Evolutionary conservation across 2,113 vertebrate species (phyloP).

Genomic region (Crotalus helleri): DNA sequence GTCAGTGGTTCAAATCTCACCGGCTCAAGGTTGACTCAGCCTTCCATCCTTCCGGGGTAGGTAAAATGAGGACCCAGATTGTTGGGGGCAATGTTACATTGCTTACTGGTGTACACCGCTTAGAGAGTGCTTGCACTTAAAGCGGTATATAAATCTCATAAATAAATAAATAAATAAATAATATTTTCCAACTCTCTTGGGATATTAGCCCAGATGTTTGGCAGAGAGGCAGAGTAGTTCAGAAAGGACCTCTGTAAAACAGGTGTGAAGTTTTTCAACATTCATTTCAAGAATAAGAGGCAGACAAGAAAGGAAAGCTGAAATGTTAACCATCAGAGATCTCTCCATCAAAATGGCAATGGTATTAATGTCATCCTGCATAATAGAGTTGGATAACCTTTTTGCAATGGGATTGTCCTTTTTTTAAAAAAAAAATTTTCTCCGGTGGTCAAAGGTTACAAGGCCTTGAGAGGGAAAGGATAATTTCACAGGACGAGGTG

Average conservation of each 20-base stretch:
- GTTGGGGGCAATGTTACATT: too few relatives aligned
- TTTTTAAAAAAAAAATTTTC: neutral
- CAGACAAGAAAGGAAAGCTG: neutral
- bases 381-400: neutral
- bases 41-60: too few relatives aligned
- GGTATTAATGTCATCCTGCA: neutral
- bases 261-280: constrained; percentile 1
- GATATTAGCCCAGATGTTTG: constrained; percentile 21
- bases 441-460: neutral
- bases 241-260: constrained; percentile 12
- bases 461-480: neutral
- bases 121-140: too few relatives aligned
- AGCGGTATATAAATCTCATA: too few relatives aligned
- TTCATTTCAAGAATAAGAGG: constrained; percentile 1
- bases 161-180: too few relatives aligned
- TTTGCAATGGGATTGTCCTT: neutral
- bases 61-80: too few relatives aligned
- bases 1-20: too few relatives aligned
- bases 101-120: too few relatives aligned
- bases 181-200: neutral
- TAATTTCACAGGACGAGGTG: neutral
- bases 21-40: too few relatives aligned
- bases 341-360: neutral
- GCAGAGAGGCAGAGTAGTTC: neutral
- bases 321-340: neutral